Conservation (phyloP, 2,888 invertebrate species). For the Lasioglossum figueresi region DNA sequence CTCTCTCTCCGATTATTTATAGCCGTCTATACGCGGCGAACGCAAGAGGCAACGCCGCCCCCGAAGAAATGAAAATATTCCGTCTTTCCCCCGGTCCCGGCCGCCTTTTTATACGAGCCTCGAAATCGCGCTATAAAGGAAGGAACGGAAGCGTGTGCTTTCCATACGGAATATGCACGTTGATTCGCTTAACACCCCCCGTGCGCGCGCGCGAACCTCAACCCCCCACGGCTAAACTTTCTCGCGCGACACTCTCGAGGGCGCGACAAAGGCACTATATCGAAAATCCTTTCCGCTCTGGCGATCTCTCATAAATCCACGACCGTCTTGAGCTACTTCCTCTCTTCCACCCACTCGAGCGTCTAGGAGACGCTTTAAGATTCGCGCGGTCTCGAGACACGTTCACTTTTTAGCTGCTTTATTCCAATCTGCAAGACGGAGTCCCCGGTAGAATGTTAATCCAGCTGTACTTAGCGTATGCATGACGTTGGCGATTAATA, state of each 20-base stretch:
- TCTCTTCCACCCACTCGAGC: not conserved
- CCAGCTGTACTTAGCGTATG: no score
- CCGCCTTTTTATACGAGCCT: conserved; percentile 31
- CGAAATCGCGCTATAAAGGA: conserved; percentile 50
- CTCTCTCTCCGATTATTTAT: conserved; percentile 43
- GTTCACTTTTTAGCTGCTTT: not conserved
- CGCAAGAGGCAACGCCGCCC: conserved; percentile 28
- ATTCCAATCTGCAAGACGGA: no score
- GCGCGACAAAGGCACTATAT: conserved; percentile 41
- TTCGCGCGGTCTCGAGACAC: not conserved
- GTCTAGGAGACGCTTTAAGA: not conserved
- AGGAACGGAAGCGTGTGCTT: conserved; percentile 37
- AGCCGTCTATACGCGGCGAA: conserved; percentile 29
- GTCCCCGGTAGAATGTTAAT: not conserved
- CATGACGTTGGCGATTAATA: no score
- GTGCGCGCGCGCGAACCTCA: not conserved
- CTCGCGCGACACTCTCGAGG: conserved; percentile 36
- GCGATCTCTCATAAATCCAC: conserved; percentile 5
- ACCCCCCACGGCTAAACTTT: conserved; percentile 1
- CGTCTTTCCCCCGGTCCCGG: not conserved
- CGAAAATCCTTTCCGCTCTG: conserved; percentile 44
- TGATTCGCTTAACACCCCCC: conserved; percentile 27
- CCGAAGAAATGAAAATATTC: conserved; percentile 48
- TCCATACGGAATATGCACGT: conserved; percentile 46
- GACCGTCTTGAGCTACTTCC: not conserved